phyloP scores from a whole-genome alignment of 2,113 vertebrate species.

The Pterocles orientalis region DNA sequence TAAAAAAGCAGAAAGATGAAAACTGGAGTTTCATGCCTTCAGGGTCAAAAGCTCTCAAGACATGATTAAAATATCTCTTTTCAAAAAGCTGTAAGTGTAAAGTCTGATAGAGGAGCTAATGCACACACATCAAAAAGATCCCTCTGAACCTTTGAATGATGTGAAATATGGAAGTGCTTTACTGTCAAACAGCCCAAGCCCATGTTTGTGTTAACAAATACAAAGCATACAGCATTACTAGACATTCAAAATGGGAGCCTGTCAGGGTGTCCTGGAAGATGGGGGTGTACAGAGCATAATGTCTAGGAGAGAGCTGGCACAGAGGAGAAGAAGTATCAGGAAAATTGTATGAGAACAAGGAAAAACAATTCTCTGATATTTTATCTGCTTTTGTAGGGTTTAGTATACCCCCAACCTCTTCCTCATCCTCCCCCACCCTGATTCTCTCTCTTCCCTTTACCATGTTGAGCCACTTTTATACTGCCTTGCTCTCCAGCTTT shows the following conservation, averaged over 20 bases:
- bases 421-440: not conserved
- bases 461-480: not conserved
- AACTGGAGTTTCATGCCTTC: not conserved
- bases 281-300: not conserved
- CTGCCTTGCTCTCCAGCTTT: not conserved
- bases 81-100: not conserved
- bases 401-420: not conserved
- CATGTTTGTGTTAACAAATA: not conserved
- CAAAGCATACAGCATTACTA: not conserved
- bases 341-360: not conserved
- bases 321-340: not conserved
- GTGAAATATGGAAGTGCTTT: not conserved
- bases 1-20: not conserved
- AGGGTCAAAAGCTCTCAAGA: not conserved
- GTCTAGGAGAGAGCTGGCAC: not conserved
- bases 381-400: not conserved
- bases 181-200: not conserved
- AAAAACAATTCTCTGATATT: not conserved
- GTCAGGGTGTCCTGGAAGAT: not conserved
- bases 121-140: not conserved
- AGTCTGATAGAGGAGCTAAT: not conserved
- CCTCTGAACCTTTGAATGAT: not conserved
- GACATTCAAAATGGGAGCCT: not conserved
- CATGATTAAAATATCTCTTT: not conserved
- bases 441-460: not conserved